Evolutionary conservation across 2,888 invertebrate species (phyloP), one percentile per base, ranked within the genome.

Genomic region (Darwinula stevensoni): DNA sequence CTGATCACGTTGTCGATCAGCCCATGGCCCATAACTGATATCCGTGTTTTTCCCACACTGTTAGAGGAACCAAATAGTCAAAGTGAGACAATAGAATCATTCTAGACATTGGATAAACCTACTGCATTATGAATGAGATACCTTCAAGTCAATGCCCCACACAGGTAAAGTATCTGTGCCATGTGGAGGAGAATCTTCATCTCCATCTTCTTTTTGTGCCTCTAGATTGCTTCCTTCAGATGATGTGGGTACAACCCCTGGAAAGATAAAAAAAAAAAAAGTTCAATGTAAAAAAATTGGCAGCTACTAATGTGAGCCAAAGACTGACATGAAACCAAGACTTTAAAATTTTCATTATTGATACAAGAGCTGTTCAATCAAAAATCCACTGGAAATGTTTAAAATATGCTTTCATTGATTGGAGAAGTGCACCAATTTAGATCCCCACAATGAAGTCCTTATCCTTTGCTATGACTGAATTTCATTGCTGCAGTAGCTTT

Each of bases 1-100:
- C 51, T 78, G 70, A 47, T 88, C 88, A 38, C 94, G 63, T 49
- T 97, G 94, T 31, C 88, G 62, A 49, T 97, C 94, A 3, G 91
- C 94, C 94, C 94, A 97, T 1, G 94, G 94, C 0, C 94, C 94
- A 47, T 94, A 97, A 51, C 86, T 88, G 44, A 97, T 78, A 47
- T 86, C 80, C 3, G 78, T 80, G 39, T 80, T 86, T 53, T 84
- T 86, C 1, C 84, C 76, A 47, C 84, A 80, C 50, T 52, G n/a
- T n/a, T n/a, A n/a, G n/a, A n/a, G n/a, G n/a, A n/a, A 36, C 12
- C 42, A 39, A 28, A 37, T 36, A 41, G 30, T 31, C 12, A 35
- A 29, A 28, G 13, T 17, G 4, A 6, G 14, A 14, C 6, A 28
- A 28, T 13, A 28, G 28, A 9, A 13, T 11, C 14, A 28, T n/a